Evolutionary conservation across 2,113 vertebrate species (phyloP).

Genomic region (Tautogolabrus adspersus): DNA sequence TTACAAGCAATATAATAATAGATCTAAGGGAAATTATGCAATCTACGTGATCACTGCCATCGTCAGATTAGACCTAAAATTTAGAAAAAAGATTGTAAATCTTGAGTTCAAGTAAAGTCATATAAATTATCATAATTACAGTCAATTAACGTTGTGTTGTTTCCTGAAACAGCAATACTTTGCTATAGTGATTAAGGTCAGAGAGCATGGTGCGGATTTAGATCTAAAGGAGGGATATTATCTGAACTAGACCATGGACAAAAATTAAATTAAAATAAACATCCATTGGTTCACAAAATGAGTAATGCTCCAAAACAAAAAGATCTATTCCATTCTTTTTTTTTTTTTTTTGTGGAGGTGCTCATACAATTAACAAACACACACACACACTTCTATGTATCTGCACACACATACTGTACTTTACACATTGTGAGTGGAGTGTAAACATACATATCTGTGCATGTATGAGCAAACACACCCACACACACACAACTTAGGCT

Average conservation of each 20-base stretch:
- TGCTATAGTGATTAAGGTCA: constrained; percentile 58
- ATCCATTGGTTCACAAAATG: constrained; percentile 60
- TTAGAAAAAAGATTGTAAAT: constrained; percentile 48
- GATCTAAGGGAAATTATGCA: constrained; percentile 18
- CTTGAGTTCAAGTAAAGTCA: constrained; percentile 71
- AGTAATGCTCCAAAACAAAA: constrained; percentile 42
- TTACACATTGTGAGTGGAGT: constrained; percentile 71
- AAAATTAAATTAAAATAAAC: constrained; percentile 37
- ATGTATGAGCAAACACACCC: constrained; percentile 68
- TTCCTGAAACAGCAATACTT: constrained; percentile 60
- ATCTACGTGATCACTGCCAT: constrained; percentile 10
- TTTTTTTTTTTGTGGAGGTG: constrained; percentile 63
- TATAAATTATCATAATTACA: constrained; percentile 58
- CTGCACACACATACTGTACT: constrained; percentile 74
- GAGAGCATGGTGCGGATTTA: constrained; percentile 36
- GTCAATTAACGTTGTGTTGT: constrained; percentile 39
- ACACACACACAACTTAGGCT: constrained; percentile 77
- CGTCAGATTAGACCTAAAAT: constrained; percentile 19
- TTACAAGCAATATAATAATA: constrained; percentile 36
- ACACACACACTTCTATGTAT: constrained; percentile 55
- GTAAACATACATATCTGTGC: constrained; percentile 74
- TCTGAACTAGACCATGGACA: constrained; percentile 31
- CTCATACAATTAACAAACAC: constrained; percentile 56
- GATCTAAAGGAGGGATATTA: constrained; percentile 52
- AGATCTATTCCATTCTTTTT: constrained; percentile 46